Conservation (phyloP, 2,797 vertebrate species). For the Muscicapa striata region DNA sequence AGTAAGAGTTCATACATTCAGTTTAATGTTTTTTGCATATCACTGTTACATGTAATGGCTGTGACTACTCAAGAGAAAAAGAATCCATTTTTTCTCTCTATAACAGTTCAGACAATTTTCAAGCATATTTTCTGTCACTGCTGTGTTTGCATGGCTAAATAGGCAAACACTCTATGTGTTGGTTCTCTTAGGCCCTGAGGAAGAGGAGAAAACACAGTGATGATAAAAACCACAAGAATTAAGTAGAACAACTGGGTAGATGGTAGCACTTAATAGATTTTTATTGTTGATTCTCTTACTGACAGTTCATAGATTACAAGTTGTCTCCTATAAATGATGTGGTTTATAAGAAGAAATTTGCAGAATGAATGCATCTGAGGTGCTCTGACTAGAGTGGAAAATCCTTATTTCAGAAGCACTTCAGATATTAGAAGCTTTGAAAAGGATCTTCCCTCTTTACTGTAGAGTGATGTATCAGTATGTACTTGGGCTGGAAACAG, state of each 20-base stretch:
- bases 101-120: neutral
- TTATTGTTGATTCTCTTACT: neutral
- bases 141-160: neutral
- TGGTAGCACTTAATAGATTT: neutral
- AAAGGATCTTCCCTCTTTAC: neutral
- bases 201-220: neutral
- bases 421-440: neutral
- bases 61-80: neutral
- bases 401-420: neutral
- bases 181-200: neutral
- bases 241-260: neutral
- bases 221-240: neutral
- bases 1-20: conserved; percentile 18
- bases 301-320: neutral
- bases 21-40: conserved; percentile 54
- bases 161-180: neutral
- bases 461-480: neutral
- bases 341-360: neutral
- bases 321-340: neutral
- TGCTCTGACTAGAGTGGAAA: neutral
- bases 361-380: neutral
- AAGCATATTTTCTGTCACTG: neutral
- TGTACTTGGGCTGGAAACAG: neutral
- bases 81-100: neutral
- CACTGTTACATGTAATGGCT: neutral